These are phyloP conservation scores for Chelon auratus DNA, from an alignment of 2,797 vertebrate species.

Conservation along the genomic window DNA sequence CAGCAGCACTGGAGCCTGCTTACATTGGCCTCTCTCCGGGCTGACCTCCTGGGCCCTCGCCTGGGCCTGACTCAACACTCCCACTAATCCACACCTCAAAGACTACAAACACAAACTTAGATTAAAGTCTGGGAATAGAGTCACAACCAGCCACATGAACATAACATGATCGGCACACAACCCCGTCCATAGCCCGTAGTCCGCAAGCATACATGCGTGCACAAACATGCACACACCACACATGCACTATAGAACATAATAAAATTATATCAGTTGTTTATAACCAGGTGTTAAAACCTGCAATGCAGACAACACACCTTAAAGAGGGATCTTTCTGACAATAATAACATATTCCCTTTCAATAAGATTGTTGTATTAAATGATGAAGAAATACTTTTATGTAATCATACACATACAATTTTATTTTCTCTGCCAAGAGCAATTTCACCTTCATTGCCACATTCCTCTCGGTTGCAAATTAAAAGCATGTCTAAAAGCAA, in stretches of 20 bases:
- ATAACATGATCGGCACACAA: constrained; percentile 51
- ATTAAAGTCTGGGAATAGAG: constrained; percentile 65
- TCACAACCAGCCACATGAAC: constrained; percentile 54
- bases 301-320: background rate
- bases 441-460: constrained; percentile 47
- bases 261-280: background rate
- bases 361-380: constrained; percentile 75
- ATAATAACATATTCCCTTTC: constrained; percentile 69
- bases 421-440: constrained; percentile 60
- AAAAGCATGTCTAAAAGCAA: constrained; percentile 65
- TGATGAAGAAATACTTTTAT: constrained; percentile 73
- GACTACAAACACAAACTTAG: constrained; percentile 74
- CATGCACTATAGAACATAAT: background rate
- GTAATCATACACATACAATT: constrained; percentile 74
- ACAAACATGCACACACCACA: background rate
- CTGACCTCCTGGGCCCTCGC: constrained; percentile 72
- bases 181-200: constrained; percentile 4
- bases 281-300: background rate
- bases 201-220: background rate
- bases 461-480: constrained; percentile 68
- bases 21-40: constrained; percentile 71
- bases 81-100: constrained; percentile 79
- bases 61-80: constrained; percentile 75
- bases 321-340: background rate
- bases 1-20: constrained; percentile 77